Percentiles rank a stretch among this genome's conserved stretches.
phyloP scores from a whole-genome alignment of 2,113 vertebrate species.

The Nestor notabilis region DNA sequence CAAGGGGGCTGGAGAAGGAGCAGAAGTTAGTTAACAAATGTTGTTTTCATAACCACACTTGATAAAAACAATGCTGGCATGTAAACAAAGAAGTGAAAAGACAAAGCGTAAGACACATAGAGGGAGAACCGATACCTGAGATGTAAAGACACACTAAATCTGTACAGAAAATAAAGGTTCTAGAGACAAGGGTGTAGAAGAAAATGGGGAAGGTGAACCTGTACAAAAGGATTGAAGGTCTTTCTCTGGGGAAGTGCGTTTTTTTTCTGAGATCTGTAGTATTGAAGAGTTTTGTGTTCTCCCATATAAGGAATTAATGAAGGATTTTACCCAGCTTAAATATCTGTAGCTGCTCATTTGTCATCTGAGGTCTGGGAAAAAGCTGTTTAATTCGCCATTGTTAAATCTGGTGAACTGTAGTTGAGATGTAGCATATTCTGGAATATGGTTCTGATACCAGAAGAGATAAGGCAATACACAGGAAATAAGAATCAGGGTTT shows the following conservation, averaged over 20 bases:
- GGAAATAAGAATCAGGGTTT: neutral
- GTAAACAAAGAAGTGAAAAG: neutral
- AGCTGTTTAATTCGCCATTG: slow-evolving; percentile 32
- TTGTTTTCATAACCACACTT: neutral
- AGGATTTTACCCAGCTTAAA: neutral
- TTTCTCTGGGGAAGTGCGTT: neutral
- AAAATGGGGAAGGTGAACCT: neutral
- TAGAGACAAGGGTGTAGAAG: neutral
- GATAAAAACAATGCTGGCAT: neutral
- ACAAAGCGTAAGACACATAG: neutral
- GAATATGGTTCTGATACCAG: neutral
- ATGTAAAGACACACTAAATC: neutral
- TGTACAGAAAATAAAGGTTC: neutral
- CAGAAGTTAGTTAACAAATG: neutral
- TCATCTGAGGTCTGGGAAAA: slow-evolving; percentile 56
- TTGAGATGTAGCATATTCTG: neutral
- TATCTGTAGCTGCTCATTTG: neutral
- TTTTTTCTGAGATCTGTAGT: neutral
- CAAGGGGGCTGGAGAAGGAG: neutral
- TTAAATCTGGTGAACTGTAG: neutral
- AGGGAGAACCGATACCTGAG: neutral
- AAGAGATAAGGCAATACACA: neutral
- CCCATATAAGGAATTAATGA: neutral
- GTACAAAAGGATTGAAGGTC: neutral
- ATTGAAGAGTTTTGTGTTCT: neutral